These are phyloP conservation scores for Euura saliciscinereae DNA, from an alignment of 1,140 invertebrate genomes.

Conservation along the genomic window DNA sequence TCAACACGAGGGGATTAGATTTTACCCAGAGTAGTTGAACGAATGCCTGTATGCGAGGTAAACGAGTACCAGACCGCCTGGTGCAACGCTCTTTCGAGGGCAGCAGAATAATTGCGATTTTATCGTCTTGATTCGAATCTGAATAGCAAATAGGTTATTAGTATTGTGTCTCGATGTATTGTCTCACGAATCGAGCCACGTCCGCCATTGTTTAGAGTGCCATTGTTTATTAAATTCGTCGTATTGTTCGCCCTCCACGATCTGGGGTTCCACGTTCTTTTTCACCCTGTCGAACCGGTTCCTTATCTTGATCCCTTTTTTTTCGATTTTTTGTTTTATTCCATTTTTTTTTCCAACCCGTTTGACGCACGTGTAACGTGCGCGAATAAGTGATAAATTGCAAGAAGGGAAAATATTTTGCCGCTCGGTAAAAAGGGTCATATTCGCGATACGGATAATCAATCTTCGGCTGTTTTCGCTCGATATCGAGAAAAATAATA, in stretches of 20 bases:
- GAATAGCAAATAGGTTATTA: conserved; percentile 5
- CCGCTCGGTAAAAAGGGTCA: too few species aligned
- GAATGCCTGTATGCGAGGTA: not conserved
- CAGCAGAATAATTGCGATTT: not conserved
- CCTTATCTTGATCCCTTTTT: not conserved
- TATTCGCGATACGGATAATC: too few species aligned
- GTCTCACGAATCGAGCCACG: conserved; percentile 36
- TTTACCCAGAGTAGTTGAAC: too few species aligned
- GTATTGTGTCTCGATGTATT: conserved; percentile 7
- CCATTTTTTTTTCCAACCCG: not conserved
- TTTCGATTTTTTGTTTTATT: not conserved
- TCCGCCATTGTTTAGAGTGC: conserved; percentile 45
- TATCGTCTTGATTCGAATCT: not conserved
- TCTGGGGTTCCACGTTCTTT: not conserved
- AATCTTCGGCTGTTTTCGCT: too few species aligned
- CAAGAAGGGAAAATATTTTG: too few species aligned
- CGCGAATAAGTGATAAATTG: too few species aligned
- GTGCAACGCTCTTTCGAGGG: not conserved
- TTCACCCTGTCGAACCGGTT: not conserved
- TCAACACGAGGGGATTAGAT: too few species aligned
- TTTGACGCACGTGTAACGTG: too few species aligned
- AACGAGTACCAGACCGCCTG: not conserved
- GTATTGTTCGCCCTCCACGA: conserved; percentile 31
- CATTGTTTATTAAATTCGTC: conserved; percentile 49
- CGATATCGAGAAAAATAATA: too few species aligned